These are phyloP conservation scores for Brachystomella parvula DNA, from an alignment of 1,140 invertebrate genomes.

Conservation along the genomic window DNA sequence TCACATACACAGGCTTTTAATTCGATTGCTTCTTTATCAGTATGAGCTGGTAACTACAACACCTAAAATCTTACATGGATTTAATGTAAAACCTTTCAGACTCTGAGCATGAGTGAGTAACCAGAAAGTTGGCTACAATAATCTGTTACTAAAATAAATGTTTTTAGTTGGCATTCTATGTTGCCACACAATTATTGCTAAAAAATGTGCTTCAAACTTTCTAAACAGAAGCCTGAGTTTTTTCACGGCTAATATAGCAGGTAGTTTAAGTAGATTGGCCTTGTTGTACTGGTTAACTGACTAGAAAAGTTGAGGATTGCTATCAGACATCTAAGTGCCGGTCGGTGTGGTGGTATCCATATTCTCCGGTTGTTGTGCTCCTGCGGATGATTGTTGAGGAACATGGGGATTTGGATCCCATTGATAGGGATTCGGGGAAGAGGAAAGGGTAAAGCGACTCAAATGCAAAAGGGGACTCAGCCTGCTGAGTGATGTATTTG, in stretches of 20 bases:
- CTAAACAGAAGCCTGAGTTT: neutral
- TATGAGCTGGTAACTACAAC: neutral
- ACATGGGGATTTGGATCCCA: slow-evolving; percentile 15
- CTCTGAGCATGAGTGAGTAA: neutral
- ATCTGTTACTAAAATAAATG: neutral
- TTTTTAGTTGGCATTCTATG: neutral
- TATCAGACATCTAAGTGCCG: neutral
- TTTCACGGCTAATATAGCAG: too few species aligned
- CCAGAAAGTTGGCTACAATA: neutral
- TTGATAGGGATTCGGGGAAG: slow-evolving; percentile 15
- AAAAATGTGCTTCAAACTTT: neutral
- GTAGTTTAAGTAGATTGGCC: neutral
- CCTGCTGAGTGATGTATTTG: slow-evolving; percentile 33
- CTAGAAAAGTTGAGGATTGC: slow-evolving; percentile 6
- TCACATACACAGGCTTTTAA: too few species aligned
- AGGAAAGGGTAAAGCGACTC: neutral
- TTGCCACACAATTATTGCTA: neutral
- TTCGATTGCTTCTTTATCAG: neutral
- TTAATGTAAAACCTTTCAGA: neutral
- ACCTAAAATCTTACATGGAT: neutral
- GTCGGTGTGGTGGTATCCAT: neutral
- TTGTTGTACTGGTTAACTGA: slow-evolving; percentile 1
- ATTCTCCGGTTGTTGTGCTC: neutral
- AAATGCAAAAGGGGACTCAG: slow-evolving; percentile 34
- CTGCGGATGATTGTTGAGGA: neutral